Evolutionary conservation across 2,113 vertebrate genomes (phyloP), one percentile per base, ranked within the genome.

Genomic region (Tachycineta bicolor): DNA sequence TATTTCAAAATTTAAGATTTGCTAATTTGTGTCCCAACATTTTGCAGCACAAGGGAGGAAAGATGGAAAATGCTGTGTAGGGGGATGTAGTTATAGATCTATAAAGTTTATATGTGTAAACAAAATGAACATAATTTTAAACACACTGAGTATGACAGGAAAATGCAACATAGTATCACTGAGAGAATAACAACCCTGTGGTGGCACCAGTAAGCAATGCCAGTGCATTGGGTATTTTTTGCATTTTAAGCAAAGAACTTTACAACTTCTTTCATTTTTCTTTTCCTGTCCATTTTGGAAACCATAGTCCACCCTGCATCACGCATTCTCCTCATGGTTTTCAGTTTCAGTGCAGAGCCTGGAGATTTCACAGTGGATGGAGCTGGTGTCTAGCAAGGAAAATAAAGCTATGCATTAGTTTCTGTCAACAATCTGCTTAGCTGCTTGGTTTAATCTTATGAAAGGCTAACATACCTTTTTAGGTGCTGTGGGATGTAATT

Each of bases 241-340:
- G n/a, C 92, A 86, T 81, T 96, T 96, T 96, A 98, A 93, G 68
- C n/a, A 92, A 98, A 98, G 18, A 98, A 70, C 64, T 99, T 99
- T 64, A 98, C 98, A 76, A 90, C 97, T 74, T 94, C 97, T 96
- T 98, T 98, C 20, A 98, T 97, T 95, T 98, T 99, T 75, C 98
- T 98, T 93, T 97, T 99, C 93, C 98, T 98, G 93, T 99, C 98
- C 81, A 94, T 69, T 96, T 97, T 98, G 92, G 98, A 98, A 52
- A 99, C 95, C 8, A 98, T 97, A 56, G 98, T 97, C 99, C 99
- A 99, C 12, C 97, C 98, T 12, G 98, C 98, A 77, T 99, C 98
- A 20, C 95, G 96, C 94, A 98, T 98, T 79, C 98, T 99, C 95
- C 98, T 99, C 78, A 99, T 96, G 93, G 98, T 93, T 94, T 98